Percentiles rank a stretch among this genome's conserved stretches.
These are phyloP conservation scores for Sepioteuthis lessoniana DNA, from an alignment of 2,888 invertebrate genomes.

Conservation along the genomic window DNA sequence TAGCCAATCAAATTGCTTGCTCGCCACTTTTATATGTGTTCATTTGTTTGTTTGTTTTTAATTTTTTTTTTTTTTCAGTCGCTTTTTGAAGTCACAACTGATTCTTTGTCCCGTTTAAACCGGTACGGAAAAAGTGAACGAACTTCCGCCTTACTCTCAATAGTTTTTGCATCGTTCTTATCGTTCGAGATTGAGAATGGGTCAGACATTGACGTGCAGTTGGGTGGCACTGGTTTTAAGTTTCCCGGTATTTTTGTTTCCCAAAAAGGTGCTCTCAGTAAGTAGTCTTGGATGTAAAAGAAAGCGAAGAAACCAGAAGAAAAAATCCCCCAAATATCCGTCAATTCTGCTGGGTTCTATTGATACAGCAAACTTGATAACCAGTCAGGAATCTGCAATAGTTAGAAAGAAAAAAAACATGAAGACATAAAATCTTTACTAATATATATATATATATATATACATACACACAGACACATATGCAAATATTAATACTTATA, in stretches of 20 bases:
- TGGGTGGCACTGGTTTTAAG: background rate
- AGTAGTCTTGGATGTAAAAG: background rate
- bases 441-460: background rate
- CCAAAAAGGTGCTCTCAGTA: background rate
- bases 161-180: background rate
- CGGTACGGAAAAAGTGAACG: background rate
- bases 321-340: background rate
- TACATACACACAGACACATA: background rate
- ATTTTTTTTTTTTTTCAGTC: background rate
- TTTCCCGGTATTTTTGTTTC: background rate
- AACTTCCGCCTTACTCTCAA: background rate
- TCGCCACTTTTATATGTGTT: background rate
- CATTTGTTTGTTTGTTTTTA: background rate
- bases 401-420: background rate
- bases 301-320: background rate
- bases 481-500: too few species aligned
- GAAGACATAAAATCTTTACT: background rate
- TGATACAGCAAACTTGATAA: background rate
- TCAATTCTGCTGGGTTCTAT: background rate
- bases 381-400: background rate
- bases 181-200: background rate
- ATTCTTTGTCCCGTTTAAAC: background rate
- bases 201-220: constrained; percentile 2
- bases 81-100: background rate
- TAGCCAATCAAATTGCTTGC: background rate